These are phyloP conservation scores for Pterostichus madidus DNA, from an alignment of 2,888 invertebrate genomes.

Conservation along the genomic window DNA sequence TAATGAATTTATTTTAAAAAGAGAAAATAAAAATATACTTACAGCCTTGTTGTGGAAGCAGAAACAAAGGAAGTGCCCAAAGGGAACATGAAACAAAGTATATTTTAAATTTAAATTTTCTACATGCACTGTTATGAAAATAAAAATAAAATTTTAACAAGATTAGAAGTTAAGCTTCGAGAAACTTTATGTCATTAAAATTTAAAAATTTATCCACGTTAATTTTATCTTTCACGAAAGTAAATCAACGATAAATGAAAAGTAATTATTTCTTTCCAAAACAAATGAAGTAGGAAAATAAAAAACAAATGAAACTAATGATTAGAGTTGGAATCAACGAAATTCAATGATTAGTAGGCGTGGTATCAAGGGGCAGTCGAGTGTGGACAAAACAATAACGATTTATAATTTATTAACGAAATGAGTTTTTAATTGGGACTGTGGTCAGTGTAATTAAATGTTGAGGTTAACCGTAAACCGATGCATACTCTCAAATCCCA, in stretches of 20 bases:
- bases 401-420: slow-evolving; percentile 70
- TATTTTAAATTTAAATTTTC: slow-evolving; percentile 57
- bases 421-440: slow-evolving; percentile 70
- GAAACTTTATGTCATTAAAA: slow-evolving; percentile 47
- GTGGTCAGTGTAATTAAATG: slow-evolving; percentile 68
- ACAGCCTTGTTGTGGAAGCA: slow-evolving; percentile 59
- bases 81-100: slow-evolving; percentile 63
- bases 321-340: slow-evolving; percentile 46
- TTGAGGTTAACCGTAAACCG: slow-evolving; percentile 41
- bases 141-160: slow-evolving; percentile 59
- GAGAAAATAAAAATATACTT: slow-evolving; percentile 59
- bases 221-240: slow-evolving; percentile 29
- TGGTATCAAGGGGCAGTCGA: slow-evolving; percentile 61
- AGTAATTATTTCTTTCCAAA: too few relatives aligned
- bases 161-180: slow-evolving; percentile 40
- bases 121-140: slow-evolving; percentile 57
- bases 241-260: slow-evolving; percentile 9
- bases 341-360: slow-evolving; percentile 54
- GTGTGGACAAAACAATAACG: slow-evolving; percentile 69
- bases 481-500: slow-evolving; percentile 3
- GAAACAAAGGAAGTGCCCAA: slow-evolving; percentile 55
- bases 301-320: slow-evolving; percentile 25
- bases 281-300: slow-evolving; percentile 1
- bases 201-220: slow-evolving; percentile 16
- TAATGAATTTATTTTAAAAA: slow-evolving; percentile 57